Evolutionary conservation across 1,140 invertebrate species (phyloP).

Genomic region (Drosophila yakuba): DNA sequence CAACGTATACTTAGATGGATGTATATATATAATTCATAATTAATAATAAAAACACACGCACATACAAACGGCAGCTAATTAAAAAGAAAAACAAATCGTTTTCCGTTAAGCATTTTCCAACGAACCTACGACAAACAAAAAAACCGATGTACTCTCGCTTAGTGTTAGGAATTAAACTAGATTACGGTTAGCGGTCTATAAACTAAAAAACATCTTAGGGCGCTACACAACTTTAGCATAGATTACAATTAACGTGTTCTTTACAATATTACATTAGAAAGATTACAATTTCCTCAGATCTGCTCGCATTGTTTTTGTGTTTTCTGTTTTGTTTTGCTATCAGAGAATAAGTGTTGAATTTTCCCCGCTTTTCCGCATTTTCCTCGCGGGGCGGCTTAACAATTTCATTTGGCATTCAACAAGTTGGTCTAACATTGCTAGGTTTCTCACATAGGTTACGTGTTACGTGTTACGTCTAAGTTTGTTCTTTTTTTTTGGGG

Average conservation of each 20-base stretch:
- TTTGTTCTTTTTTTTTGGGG: slow-evolving; percentile 66
- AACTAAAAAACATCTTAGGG: slow-evolving; percentile 79
- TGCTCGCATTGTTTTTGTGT: slow-evolving; percentile 17
- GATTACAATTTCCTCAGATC: slow-evolving; percentile 37
- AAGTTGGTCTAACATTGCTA: slow-evolving; percentile 72
- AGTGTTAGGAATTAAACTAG: slow-evolving; percentile 69
- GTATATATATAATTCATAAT: slow-evolving; percentile 4
- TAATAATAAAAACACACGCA: slow-evolving; percentile 52
- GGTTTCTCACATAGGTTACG: slow-evolving; percentile 55
- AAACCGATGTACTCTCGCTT: slow-evolving; percentile 63
- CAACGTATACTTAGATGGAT: slow-evolving; percentile 11
- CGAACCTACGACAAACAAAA: slow-evolving; percentile 66
- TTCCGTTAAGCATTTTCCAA: slow-evolving; percentile 49
- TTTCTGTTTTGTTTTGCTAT: slow-evolving; percentile 5
- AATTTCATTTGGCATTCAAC: slow-evolving; percentile 79
- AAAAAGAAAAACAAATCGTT: slow-evolving; percentile 45
- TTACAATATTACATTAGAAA: slow-evolving; percentile 58
- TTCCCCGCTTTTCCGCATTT: not conserved
- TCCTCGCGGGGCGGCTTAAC: slow-evolving; percentile 27
- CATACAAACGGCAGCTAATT: slow-evolving; percentile 48
- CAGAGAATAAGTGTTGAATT: slow-evolving; percentile 64
- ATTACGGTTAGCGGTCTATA: slow-evolving; percentile 77
- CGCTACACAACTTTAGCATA: slow-evolving; percentile 55
- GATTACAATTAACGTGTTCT: slow-evolving; percentile 64
- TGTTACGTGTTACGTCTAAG: slow-evolving; percentile 42